A percentile compares a stretch with the other conserved stretches of the same genome.
phyloP scores from a whole-genome alignment of 1,140 invertebrate genomes.

The Zelostemma sp. region DNA sequence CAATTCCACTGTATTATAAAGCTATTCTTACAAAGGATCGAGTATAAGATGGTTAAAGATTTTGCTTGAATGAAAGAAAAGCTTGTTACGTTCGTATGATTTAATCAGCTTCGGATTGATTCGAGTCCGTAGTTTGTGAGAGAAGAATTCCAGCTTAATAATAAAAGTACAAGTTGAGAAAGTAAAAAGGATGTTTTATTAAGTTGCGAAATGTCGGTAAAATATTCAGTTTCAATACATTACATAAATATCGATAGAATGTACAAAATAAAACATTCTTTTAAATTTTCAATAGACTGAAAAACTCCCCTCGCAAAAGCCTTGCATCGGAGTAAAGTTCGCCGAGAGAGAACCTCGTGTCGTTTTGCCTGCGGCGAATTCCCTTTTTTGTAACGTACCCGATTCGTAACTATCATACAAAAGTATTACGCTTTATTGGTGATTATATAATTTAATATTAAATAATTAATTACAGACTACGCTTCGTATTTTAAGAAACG shows the following conservation, averaged over 20 bases:
- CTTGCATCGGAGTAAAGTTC: constrained; percentile 3
- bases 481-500: constrained; percentile 27
- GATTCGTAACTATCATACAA: constrained; percentile 52
- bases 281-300: constrained; percentile 1
- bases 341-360: background rate
- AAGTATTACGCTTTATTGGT: constrained; percentile 46
- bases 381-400: background rate
- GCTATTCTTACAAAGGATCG: too few relatives aligned
- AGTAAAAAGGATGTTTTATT: background rate
- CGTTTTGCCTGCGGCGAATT: constrained; percentile 1
- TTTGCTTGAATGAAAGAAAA: too few relatives aligned
- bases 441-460: constrained; percentile 62
- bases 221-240: too few relatives aligned
- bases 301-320: background rate
- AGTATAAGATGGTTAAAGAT: too few relatives aligned
- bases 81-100: too few relatives aligned
- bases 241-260: too few relatives aligned
- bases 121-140: too few relatives aligned
- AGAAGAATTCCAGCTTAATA: too few relatives aligned
- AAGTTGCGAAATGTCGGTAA: background rate
- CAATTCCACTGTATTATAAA: too few relatives aligned
- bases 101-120: too few relatives aligned
- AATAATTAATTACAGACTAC: constrained; percentile 64
- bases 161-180: too few relatives aligned
- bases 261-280: too few relatives aligned